phyloP scores from a whole-genome alignment of 2,888 invertebrate genomes.

The Neoaliturus tenellus region DNA sequence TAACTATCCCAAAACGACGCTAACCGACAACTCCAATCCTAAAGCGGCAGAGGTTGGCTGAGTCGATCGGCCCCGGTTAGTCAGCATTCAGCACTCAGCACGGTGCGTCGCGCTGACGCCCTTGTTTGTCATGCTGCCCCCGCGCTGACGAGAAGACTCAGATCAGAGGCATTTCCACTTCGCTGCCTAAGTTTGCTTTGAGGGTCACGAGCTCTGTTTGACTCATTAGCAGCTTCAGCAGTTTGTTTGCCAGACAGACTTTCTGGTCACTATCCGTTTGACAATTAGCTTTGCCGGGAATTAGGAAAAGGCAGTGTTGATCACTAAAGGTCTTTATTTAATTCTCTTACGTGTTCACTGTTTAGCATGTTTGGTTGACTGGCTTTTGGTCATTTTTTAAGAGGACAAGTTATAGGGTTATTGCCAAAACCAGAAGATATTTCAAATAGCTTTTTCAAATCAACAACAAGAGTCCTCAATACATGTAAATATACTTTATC shows the following conservation, averaged over 20 bases:
- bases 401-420: too few species aligned
- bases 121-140: background rate
- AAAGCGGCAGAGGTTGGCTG: too few species aligned
- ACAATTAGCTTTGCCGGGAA: conserved; percentile 14
- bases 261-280: background rate
- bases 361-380: background rate
- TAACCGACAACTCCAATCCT: too few species aligned
- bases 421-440: too few species aligned
- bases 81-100: background rate
- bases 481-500: too few species aligned
- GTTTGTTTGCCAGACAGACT: background rate
- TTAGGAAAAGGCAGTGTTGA: background rate
- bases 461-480: too few species aligned
- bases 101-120: background rate
- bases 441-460: too few species aligned
- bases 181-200: conserved; percentile 6
- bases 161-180: conserved; percentile 5
- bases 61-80: too few species aligned
- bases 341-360: background rate
- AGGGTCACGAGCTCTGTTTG: conserved; percentile 23
- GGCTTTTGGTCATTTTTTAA: too few species aligned
- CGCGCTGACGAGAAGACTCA: background rate
- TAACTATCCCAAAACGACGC: too few species aligned
- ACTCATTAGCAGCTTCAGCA: conserved; percentile 27
- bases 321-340: background rate